phyloP scores from a whole-genome alignment of 2,113 vertebrate genomes.

The Clarias batrachus region DNA sequence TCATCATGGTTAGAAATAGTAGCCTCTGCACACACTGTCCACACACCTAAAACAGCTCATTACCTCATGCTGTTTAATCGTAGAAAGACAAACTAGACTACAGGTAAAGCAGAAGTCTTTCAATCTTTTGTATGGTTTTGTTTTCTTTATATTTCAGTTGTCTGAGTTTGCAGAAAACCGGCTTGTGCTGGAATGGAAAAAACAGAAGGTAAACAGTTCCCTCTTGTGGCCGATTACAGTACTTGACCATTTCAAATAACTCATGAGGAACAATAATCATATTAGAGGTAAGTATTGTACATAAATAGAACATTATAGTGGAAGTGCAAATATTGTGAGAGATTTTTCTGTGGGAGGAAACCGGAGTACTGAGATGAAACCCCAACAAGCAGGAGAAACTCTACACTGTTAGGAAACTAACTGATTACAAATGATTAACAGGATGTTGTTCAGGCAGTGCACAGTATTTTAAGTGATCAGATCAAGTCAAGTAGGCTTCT shows the following conservation, averaged over 20 bases:
- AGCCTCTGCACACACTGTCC: neutral
- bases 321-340: too few relatives aligned
- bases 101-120: too few relatives aligned
- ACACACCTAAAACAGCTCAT: neutral
- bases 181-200: neutral
- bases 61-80: neutral
- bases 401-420: too few relatives aligned
- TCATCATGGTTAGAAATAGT: neutral
- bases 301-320: too few relatives aligned
- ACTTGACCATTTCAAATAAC: neutral
- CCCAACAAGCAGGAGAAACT: too few relatives aligned
- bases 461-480: too few relatives aligned
- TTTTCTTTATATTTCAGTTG: neutral
- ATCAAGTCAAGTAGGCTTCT: too few relatives aligned
- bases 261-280: neutral
- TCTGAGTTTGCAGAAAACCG: neutral
- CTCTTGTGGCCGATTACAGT: conserved; percentile 24
- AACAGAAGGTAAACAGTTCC: conserved; percentile 10
- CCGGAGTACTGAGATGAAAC: too few relatives aligned
- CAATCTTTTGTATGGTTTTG: neutral
- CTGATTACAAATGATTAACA: too few relatives aligned
- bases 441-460: too few relatives aligned
- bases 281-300: neutral
- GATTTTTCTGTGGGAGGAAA: too few relatives aligned
- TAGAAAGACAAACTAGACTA: neutral